These are phyloP conservation scores for Ecliptopera silaceata DNA, from an alignment of 2,888 invertebrate genomes.

Conservation along the genomic window DNA sequence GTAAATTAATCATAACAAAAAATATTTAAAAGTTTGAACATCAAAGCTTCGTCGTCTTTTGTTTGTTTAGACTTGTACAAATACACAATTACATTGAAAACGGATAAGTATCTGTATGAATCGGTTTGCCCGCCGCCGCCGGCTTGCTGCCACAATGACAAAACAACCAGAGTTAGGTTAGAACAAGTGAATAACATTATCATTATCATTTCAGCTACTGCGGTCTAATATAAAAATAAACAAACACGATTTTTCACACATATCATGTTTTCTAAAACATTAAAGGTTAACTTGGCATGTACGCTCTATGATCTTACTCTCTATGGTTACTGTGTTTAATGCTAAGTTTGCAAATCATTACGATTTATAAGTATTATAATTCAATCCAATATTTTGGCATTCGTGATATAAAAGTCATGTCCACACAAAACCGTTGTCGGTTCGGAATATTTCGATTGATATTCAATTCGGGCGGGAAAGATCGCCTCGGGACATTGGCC, in stretches of 20 bases:
- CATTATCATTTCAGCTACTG: no score
- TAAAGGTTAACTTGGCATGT: no score
- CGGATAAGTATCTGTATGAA: constrained; percentile 26
- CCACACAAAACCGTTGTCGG: constrained; percentile 55
- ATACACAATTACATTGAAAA: constrained; percentile 26
- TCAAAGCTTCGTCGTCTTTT: constrained; percentile 20
- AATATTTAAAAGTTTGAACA: constrained; percentile 3
- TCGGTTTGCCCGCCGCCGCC: constrained; percentile 17
- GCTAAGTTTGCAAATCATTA: no score
- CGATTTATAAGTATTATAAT: no score
- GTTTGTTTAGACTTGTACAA: constrained; percentile 24
- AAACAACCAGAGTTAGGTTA: no score
- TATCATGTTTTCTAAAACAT: no score
- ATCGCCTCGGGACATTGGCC: constrained; percentile 79
- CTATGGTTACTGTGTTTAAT: no score
- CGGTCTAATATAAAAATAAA: no score
- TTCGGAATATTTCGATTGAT: constrained; percentile 68
- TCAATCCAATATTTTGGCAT: no score
- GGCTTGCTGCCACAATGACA: constrained; percentile 11
- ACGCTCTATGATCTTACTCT: no score
- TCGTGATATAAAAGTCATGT: constrained; percentile 46
- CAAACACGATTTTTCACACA: no score
- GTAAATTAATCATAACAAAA: neutral
- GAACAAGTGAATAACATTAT: no score
- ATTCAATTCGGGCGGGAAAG: constrained; percentile 80